Evolutionary conservation across 2,797 vertebrate species (phyloP), one percentile per base, ranked within the genome.

Genomic region (Pyrrhura leucotis): DNA sequence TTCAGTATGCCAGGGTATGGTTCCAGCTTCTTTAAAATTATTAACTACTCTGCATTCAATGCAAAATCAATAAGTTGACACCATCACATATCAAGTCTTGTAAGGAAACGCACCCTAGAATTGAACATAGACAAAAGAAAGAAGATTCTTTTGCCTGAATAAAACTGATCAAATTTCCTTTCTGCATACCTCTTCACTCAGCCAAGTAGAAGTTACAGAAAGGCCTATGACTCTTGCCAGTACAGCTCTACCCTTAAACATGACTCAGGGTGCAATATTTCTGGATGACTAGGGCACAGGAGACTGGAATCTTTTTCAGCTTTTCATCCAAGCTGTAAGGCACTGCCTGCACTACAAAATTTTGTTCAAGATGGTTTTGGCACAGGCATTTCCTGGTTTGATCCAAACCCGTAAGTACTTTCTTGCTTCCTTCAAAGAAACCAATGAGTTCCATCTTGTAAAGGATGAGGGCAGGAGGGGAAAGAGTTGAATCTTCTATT

Each of bases 71-170:
- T 74, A 58, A 96, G 82, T 26, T 37, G 17, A 28, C 89, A 77
- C 1, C 4, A 22, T 29, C 17, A 25, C 1, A 0, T 33, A 58
- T 17, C 56, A 83, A 67, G 29, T 56, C 72, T 50, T 62, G 9
- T 62, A 75, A 72, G 58, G 85, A 85, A 93, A 62, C 0, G 5
- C 12, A 82, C 5, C 28, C 21, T 44, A 78, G 48, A 68, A 85
- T 85, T 92, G 66, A 88, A 85, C 68, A 85, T 56, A 79, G 45
- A 81, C 68, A 22, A 85, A 95, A 93, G 51, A 65, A 95, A 15
- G 67, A 87, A 89, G 25, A 68, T 23, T 18, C 16, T 33, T 26
- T 76, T 74, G 35, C 23, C 40, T 85, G 75, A 85, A 85, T 26
- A 39, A 22, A 78, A 59, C 59, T 78, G 76, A 89, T 74, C 22